A percentile compares a stretch with the other conserved stretches of the same genome.
Evolutionary conservation across 1,140 invertebrate genomes (phyloP).

Genomic region (Solenopsis invicta): DNA sequence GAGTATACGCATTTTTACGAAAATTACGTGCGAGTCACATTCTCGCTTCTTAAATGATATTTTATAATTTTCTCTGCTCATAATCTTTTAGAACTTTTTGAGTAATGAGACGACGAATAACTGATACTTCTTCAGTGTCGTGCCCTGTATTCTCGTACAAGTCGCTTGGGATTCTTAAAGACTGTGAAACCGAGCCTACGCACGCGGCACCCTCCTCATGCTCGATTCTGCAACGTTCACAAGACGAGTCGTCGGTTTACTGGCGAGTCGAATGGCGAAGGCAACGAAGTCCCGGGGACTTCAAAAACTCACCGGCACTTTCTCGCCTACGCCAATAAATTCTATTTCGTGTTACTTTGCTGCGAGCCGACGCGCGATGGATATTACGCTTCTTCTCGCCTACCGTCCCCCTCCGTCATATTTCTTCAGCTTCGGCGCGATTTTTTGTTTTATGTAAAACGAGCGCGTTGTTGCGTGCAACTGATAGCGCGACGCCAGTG

Average conservation of each 20-base stretch:
- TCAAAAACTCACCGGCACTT: conserved; percentile 72
- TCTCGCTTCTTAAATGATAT: not conserved
- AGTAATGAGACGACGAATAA: not conserved
- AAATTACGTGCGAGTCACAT: not conserved
- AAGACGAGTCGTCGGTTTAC: conserved; percentile 79
- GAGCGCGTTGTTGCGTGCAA: not conserved
- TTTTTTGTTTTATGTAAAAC: not conserved
- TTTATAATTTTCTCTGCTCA: not conserved
- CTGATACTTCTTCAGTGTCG: not conserved
- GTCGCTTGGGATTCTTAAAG: not conserved
- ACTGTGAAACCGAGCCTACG: conserved; percentile 16
- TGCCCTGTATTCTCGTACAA: not conserved
- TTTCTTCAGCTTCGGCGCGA: conserved; percentile 16
- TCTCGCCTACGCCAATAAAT: conserved; percentile 70
- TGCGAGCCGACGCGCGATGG: conserved; percentile 64
- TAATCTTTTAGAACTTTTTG: not conserved
- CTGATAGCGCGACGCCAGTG: conserved; percentile 23
- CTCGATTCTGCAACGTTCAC: conserved; percentile 51
- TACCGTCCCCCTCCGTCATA: conserved; percentile 10
- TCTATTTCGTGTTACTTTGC: conserved; percentile 68
- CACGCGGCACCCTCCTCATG: not conserved
- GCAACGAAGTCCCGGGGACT: conserved; percentile 72
- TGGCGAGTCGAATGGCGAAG: conserved; percentile 81
- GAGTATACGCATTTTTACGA: not conserved
- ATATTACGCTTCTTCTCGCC: conserved; percentile 37